These are phyloP conservation scores for Chroicocephalus ridibundus DNA, from an alignment of 2,113 vertebrate species.

Conservation along the genomic window DNA sequence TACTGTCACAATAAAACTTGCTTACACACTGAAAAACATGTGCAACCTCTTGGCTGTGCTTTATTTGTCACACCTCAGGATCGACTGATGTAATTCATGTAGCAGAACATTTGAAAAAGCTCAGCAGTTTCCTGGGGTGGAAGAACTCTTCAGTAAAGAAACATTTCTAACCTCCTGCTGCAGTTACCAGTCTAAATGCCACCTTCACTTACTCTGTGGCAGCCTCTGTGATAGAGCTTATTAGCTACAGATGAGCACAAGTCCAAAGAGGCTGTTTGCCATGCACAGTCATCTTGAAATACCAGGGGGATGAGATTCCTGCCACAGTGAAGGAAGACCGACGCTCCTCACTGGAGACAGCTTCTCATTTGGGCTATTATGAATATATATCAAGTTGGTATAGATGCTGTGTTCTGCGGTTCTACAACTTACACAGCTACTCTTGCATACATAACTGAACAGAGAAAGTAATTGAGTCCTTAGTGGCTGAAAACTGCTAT, in stretches of 20 bases:
- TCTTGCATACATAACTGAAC: not conserved
- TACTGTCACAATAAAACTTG: not conserved
- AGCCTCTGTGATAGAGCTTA: not conserved
- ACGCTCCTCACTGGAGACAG: not conserved
- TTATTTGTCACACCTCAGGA: not conserved
- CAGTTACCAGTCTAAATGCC: not conserved
- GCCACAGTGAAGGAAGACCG: not conserved
- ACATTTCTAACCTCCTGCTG: not conserved
- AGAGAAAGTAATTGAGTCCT: not conserved
- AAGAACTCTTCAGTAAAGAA: not conserved
- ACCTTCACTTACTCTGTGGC: not conserved
- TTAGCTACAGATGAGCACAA: not conserved
- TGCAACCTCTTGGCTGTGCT: not conserved
- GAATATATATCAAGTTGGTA: not conserved
- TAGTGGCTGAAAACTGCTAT: not conserved
- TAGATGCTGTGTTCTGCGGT: accelerated
- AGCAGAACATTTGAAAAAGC: not conserved
- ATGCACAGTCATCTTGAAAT: not conserved
- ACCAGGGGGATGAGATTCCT: not conserved
- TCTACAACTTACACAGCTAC: not conserved
- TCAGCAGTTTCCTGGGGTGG: not conserved
- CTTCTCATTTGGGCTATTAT: accelerated
- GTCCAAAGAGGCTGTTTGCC: not conserved
- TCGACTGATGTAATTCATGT: not conserved
- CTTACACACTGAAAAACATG: not conserved